Conservation (phyloP, 2,113 vertebrate species). For the Haemorhous mexicanus region DNA sequence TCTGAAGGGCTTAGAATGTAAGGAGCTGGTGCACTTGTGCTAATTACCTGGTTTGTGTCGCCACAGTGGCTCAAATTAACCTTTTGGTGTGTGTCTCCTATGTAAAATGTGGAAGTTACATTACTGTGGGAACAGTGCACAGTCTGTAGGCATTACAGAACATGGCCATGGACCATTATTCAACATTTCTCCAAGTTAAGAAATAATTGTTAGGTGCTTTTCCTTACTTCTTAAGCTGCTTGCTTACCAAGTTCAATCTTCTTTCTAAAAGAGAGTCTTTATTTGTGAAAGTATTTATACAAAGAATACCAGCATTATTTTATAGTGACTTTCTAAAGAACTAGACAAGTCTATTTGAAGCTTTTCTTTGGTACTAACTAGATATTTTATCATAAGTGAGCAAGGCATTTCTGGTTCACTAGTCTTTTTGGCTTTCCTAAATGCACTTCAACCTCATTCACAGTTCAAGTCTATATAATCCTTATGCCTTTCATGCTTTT, state of each 20-base stretch:
- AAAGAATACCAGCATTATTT: slow-evolving; percentile 70
- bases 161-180: neutral
- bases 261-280: slow-evolving; percentile 55
- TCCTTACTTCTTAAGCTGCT: slow-evolving; percentile 66
- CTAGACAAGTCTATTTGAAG: slow-evolving; percentile 70
- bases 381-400: slow-evolving; percentile 78
- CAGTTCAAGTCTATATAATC: slow-evolving; percentile 71
- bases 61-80: neutral
- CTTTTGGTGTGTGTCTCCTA: neutral
- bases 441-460: slow-evolving; percentile 70
- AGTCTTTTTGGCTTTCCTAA: slow-evolving; percentile 72
- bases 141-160: neutral
- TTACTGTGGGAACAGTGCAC: neutral
- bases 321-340: slow-evolving; percentile 70
- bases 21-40: neutral
- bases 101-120: neutral
- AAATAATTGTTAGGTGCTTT: slow-evolving; percentile 57
- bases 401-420: slow-evolving; percentile 73
- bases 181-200: slow-evolving; percentile 35
- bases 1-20: neutral
- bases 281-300: slow-evolving; percentile 66
- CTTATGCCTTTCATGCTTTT: slow-evolving; percentile 64
- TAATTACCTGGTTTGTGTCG: neutral
- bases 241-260: slow-evolving; percentile 65
- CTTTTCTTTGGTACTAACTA: slow-evolving; percentile 75